Conservation (phyloP, 2,888 invertebrate species). For the Cecidostiba fungosa region DNA sequence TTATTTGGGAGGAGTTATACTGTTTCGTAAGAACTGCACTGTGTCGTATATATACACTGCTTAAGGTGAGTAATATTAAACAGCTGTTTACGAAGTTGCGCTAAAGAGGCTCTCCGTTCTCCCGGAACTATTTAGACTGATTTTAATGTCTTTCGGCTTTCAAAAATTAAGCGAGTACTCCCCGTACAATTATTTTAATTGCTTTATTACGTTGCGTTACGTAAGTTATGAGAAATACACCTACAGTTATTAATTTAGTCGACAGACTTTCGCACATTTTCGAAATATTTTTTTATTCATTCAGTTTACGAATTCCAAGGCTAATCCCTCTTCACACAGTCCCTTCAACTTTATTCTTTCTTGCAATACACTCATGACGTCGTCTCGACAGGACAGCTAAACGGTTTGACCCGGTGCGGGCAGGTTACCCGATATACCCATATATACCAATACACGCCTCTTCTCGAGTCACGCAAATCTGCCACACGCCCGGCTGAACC, state of each 20-base stretch:
- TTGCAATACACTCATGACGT: background rate
- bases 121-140: background rate
- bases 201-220: background rate
- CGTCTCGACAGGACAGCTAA: conserved; percentile 3
- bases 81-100: background rate
- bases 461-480: conserved; percentile 41
- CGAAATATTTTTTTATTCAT: too few species aligned
- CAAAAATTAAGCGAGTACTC: background rate
- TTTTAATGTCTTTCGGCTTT: background rate
- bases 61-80: background rate
- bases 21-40: background rate
- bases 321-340: background rate
- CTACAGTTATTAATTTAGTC: too few species aligned
- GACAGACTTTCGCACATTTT: background rate
- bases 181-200: background rate
- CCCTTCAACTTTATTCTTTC: background rate
- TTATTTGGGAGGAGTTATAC: background rate
- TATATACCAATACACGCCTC: background rate
- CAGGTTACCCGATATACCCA: conserved; percentile 11
- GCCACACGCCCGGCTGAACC: conserved; percentile 25
- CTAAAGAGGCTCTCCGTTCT: background rate
- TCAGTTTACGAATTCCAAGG: background rate
- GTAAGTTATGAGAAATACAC: background rate
- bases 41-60: background rate
- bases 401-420: conserved; percentile 35